These are phyloP conservation scores for Glyphotaelius pellucidus DNA, from an alignment of 2,888 invertebrate species.

Conservation along the genomic window DNA sequence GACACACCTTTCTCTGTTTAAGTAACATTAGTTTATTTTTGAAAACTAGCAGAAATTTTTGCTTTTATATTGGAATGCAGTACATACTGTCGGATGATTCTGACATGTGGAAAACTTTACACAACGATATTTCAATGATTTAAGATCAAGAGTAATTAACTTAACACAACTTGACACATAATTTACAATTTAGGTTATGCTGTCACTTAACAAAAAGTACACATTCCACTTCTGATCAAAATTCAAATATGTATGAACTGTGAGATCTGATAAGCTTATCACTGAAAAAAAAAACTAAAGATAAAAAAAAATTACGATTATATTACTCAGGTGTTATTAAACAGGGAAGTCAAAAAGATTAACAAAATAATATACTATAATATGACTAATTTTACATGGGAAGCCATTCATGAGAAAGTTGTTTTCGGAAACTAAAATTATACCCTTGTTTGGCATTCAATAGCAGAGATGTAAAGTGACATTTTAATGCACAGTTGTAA, in stretches of 20 bases:
- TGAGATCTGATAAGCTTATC: slow-evolving; percentile 2
- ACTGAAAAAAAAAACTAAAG: neutral
- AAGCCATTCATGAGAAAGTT: neutral
- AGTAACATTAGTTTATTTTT: neutral
- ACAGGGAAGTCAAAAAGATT: neutral
- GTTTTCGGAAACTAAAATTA: neutral
- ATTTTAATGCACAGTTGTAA: no score
- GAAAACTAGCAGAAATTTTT: neutral
- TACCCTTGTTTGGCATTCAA: neutral
- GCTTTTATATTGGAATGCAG: neutral
- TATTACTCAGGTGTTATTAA: neutral
- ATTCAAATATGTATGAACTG: slow-evolving; percentile 2
- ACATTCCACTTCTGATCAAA: neutral
- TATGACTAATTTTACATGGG: neutral
- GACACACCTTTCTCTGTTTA: neutral
- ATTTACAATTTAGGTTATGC: slow-evolving; percentile 17
- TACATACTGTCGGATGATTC: slow-evolving; percentile 2
- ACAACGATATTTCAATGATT: neutral
- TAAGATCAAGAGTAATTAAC: neutral
- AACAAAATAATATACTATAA: neutral
- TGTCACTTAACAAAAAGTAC: neutral
- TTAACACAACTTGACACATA: neutral
- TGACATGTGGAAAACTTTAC: neutral
- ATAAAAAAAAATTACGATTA: neutral
- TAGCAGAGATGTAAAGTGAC: no score